Percentiles rank a stretch among this genome's conserved stretches.
These are phyloP conservation scores for Julus scanicus DNA, from an alignment of 2,888 invertebrate species.

Conservation along the genomic window DNA sequence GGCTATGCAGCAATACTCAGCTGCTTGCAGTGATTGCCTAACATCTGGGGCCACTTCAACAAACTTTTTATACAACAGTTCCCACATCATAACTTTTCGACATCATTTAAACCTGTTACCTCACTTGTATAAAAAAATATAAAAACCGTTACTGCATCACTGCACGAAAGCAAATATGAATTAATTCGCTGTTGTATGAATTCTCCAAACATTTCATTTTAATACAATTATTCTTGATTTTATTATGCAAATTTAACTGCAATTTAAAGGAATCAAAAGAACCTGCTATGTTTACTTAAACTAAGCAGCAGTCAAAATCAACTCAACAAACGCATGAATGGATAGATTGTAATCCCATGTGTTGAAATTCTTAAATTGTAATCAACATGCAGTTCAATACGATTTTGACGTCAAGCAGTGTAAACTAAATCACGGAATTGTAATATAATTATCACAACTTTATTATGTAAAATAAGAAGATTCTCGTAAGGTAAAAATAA, in stretches of 20 bases:
- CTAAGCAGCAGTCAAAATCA: background rate
- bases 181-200: background rate
- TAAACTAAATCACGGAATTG: background rate
- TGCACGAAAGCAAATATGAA: background rate
- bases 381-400: too few species aligned
- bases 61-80: background rate
- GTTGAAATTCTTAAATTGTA: too few species aligned
- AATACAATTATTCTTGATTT: too few species aligned
- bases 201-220: background rate
- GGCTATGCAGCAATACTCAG: background rate
- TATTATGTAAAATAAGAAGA: background rate
- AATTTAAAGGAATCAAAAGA: background rate
- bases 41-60: background rate
- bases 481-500: background rate
- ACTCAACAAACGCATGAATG: background rate
- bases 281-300: background rate
- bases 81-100: too few species aligned
- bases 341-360: background rate
- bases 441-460: background rate
- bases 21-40: background rate
- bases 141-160: background rate
- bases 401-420: background rate
- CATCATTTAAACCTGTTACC: too few species aligned
- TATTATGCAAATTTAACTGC: background rate
- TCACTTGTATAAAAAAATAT: too few species aligned